phyloP scores from a whole-genome alignment of 2,113 vertebrate species.

The Nyctereutes procyonoides region DNA sequence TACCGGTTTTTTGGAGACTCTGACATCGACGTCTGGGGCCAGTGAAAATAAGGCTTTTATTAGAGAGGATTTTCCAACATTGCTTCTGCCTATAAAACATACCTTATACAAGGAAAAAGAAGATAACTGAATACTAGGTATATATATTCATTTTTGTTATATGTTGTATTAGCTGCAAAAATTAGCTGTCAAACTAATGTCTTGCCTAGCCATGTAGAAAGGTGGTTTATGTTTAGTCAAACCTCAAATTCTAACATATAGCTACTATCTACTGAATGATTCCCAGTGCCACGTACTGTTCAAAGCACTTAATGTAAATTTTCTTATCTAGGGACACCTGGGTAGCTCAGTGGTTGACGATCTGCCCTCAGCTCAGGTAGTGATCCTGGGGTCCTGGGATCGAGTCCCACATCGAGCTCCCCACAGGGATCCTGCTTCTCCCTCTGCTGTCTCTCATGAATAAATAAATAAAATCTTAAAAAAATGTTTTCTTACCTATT shows the following conservation, averaged over 20 bases:
- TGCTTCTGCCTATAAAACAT: constrained; percentile 97
- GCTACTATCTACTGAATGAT: constrained; percentile 10
- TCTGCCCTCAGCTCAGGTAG: too few relatives aligned
- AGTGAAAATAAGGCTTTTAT: constrained; percentile 95
- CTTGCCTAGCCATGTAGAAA: not conserved
- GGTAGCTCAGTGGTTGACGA: too few relatives aligned
- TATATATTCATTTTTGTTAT: not conserved
- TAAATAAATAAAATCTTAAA: too few relatives aligned
- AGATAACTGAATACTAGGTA: not conserved
- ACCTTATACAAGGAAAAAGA: constrained; percentile 87
- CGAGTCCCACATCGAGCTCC: too few relatives aligned
- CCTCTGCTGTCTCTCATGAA: too few relatives aligned
- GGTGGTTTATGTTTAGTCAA: constrained; percentile 28
- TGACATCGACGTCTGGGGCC: constrained; percentile 93
- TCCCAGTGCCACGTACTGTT: not conserved
- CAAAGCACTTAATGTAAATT: constrained; percentile 13
- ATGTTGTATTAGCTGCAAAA: not conserved
- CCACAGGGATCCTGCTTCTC: too few relatives aligned
- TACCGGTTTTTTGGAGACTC: constrained; percentile 96
- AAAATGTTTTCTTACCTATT: not conserved
- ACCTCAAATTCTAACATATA: constrained; percentile 18
- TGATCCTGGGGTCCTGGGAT: too few relatives aligned
- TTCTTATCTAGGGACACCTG: not conserved
- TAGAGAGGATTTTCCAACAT: constrained; percentile 97
- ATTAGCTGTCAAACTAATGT: not conserved